Evolutionary conservation across 53 echinoderm and acorn worm genomes (phyloP).

Genomic region (Henricia sp.): DNA sequence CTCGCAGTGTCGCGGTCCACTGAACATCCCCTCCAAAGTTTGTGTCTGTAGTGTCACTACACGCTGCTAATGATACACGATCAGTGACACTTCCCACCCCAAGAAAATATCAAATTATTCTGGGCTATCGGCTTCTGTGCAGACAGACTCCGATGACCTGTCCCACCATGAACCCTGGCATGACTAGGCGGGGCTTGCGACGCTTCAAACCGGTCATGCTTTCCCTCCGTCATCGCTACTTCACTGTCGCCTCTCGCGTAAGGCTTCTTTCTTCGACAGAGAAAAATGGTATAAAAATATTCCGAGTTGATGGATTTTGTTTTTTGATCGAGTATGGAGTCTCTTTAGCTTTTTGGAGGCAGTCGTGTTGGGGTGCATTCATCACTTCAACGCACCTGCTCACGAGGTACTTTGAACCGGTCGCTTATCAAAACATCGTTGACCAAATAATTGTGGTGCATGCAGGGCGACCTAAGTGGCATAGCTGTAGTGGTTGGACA

Average conservation of each 20-base stretch:
- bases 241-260: too few species aligned
- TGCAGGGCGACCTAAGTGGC: neutral
- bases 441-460: conserved; percentile 7
- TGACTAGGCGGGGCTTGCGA: neutral
- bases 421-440: conserved; percentile 42
- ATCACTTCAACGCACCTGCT: conserved; percentile 42
- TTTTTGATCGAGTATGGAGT: too few species aligned
- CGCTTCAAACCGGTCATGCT: too few species aligned
- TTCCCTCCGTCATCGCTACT: too few species aligned
- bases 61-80: conserved; percentile 25
- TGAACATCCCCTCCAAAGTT: neutral
- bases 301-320: too few species aligned
- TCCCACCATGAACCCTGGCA: neutral
- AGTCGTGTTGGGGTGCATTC: neutral
- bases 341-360: too few species aligned
- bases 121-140: neutral
- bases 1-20: conserved; percentile 31
- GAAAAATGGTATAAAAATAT: too few species aligned
- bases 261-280: too few species aligned
- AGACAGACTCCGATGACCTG: too few species aligned
- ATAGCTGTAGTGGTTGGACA: conserved; percentile 9
- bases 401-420: neutral
- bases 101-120: neutral
- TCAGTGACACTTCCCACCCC: conserved; percentile 14
- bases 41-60: neutral